Conservation (phyloP, 1,140 invertebrate species). For the Druon quercuslanigerum region DNA sequence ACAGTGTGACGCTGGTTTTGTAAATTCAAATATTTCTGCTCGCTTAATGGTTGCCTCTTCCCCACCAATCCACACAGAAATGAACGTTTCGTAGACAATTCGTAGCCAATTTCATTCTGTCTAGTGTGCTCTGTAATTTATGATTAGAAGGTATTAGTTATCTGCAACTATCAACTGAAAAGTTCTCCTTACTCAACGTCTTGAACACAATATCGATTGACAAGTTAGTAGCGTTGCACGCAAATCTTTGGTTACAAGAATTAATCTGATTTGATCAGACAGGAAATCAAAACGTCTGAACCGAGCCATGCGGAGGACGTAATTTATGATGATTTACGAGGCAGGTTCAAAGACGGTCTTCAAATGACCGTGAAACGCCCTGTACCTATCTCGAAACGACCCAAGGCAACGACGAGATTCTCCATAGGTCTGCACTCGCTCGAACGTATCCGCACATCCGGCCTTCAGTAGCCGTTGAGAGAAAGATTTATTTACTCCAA, state of each 20-base stretch:
- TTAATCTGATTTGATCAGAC: constrained; percentile 26
- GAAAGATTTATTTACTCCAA: constrained; percentile 44
- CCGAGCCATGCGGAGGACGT: constrained; percentile 46
- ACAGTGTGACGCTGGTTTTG: too few relatives aligned
- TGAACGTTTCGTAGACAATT: too few relatives aligned
- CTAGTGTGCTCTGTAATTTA: too few relatives aligned
- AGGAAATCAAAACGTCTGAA: constrained; percentile 50
- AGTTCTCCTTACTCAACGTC: too few relatives aligned
- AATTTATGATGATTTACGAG: constrained; percentile 54
- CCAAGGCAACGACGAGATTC: constrained; percentile 46
- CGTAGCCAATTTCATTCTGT: too few relatives aligned
- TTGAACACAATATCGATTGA: too few relatives aligned
- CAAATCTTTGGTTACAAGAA: constrained; percentile 40
- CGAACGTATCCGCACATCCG: constrained; percentile 36
- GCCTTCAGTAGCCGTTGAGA: constrained; percentile 43
- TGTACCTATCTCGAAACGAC: constrained; percentile 33
- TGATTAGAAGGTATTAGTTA: too few relatives aligned
- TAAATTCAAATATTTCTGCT: too few relatives aligned
- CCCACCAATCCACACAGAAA: too few relatives aligned
- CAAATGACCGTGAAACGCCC: constrained; percentile 45
- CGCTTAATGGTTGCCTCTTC: too few relatives aligned
- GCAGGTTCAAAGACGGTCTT: constrained; percentile 48
- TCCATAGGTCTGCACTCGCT: constrained; percentile 50
- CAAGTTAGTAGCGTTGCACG: neutral
- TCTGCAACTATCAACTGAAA: too few relatives aligned